A percentile compares a stretch with the other conserved stretches of the same genome.
These are phyloP conservation scores for Cybosia mesomella DNA, from an alignment of 2,888 invertebrate species.

Conservation along the genomic window DNA sequence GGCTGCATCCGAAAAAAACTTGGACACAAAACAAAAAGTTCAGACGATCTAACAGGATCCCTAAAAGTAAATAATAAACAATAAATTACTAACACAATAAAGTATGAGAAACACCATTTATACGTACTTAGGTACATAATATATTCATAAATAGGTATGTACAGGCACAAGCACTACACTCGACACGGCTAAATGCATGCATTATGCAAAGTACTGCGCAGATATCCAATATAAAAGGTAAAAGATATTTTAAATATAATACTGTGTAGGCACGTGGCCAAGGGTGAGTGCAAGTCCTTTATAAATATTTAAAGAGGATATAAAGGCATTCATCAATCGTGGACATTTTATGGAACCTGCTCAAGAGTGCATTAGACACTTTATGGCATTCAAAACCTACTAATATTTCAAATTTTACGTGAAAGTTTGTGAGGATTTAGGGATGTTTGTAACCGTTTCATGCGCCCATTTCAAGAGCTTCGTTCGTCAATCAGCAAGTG, in stretches of 20 bases:
- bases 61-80: not conserved
- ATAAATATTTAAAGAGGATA: constrained; percentile 58
- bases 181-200: constrained; percentile 55
- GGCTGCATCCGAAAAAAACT: too few relatives aligned
- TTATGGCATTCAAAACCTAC: not conserved
- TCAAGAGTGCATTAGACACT: constrained; percentile 6
- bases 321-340: constrained; percentile 54
- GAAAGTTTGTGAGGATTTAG: not conserved
- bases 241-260: constrained; percentile 56
- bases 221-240: constrained; percentile 54
- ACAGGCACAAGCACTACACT: constrained; percentile 37
- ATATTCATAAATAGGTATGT: constrained; percentile 7
- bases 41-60: not conserved
- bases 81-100: not conserved
- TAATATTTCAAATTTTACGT: too few relatives aligned
- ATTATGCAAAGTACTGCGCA: constrained; percentile 56
- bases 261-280: constrained; percentile 48
- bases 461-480: too few relatives aligned
- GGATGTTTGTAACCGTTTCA: too few relatives aligned
- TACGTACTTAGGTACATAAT: not conserved
- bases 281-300: constrained; percentile 40
- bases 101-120: not conserved
- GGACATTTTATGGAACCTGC: constrained; percentile 50
- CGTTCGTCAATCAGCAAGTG: too few relatives aligned
- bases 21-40: too few relatives aligned